These are phyloP conservation scores for Drymonia ruficornis DNA, from an alignment of 2,888 invertebrate genomes.

Conservation along the genomic window DNA sequence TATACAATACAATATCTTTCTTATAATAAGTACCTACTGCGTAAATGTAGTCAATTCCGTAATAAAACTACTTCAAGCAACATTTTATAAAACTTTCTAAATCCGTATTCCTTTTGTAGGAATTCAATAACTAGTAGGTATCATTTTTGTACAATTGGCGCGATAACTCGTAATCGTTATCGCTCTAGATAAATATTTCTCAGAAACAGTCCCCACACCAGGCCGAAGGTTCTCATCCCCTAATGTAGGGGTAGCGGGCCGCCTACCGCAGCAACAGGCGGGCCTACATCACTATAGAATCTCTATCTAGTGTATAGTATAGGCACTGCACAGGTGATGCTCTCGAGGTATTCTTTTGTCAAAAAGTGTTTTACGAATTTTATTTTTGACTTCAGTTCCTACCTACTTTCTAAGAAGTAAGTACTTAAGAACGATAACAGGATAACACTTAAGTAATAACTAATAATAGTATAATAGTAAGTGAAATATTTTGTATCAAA, in stretches of 20 bases:
- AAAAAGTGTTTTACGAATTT: constrained; percentile 5
- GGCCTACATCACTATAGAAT: constrained; percentile 7
- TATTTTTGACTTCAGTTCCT: background rate
- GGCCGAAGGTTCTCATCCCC: constrained; percentile 38
- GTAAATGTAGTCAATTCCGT: background rate
- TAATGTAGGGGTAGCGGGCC: constrained; percentile 21
- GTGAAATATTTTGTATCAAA: too few relatives aligned
- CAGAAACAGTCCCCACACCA: constrained; percentile 33
- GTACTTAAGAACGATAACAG: too few relatives aligned
- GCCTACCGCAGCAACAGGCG: constrained; percentile 51
- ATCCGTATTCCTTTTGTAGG: too few relatives aligned
- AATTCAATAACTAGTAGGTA: too few relatives aligned
- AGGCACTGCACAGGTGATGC: constrained; percentile 24
- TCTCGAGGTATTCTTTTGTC: constrained; percentile 9
- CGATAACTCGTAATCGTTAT: background rate
- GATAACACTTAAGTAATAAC: too few relatives aligned
- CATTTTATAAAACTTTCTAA: too few relatives aligned
- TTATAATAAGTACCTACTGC: background rate
- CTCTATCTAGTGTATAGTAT: too few relatives aligned
- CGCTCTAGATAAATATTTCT: constrained; percentile 11
- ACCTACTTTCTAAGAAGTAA: too few relatives aligned
- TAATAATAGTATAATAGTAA: too few relatives aligned
- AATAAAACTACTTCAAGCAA: too few relatives aligned
- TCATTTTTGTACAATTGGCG: too few relatives aligned
- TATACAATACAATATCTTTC: background rate